These are phyloP conservation scores for Corynorhinus townsendii DNA, from an alignment of 2,113 vertebrate species.

Conservation along the genomic window DNA sequence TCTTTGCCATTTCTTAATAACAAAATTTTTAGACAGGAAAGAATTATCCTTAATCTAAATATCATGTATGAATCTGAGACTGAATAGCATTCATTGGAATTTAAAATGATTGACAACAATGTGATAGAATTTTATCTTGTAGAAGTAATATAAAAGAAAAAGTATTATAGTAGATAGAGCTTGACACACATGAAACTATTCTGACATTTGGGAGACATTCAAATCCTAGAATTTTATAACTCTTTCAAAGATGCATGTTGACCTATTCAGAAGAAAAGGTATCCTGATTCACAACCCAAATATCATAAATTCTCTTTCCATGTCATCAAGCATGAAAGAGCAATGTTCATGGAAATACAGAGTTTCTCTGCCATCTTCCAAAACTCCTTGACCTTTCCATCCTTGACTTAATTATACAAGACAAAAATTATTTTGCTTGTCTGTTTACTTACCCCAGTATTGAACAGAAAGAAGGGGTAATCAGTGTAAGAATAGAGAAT, in stretches of 20 bases:
- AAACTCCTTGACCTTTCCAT: conserved; percentile 23
- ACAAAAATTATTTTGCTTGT: not conserved
- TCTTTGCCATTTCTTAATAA: not conserved
- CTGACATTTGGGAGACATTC: conserved; percentile 24
- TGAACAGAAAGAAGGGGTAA: not conserved
- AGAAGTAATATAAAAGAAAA: not conserved
- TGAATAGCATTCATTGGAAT: not conserved
- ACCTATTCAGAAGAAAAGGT: conserved; percentile 20
- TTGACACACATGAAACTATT: conserved; percentile 19
- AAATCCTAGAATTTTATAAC: conserved; percentile 26
- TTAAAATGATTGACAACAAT: conserved; percentile 24
- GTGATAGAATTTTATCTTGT: conserved; percentile 12
- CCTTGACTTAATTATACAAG: not conserved
- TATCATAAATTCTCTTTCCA: conserved; percentile 14
- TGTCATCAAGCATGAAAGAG: not conserved
- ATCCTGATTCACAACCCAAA: not conserved
- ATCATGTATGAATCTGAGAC: conserved; percentile 10
- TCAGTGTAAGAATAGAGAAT: not conserved
- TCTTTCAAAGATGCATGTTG: conserved; percentile 18
- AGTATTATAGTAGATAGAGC: not conserved
- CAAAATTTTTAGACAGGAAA: not conserved
- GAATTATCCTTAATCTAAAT: not conserved
- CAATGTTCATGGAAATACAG: not conserved
- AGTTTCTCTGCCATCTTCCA: not conserved
- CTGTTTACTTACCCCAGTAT: not conserved